Conservation (phyloP, 2,888 invertebrate species). For the Ormyrus pomaceus region DNA sequence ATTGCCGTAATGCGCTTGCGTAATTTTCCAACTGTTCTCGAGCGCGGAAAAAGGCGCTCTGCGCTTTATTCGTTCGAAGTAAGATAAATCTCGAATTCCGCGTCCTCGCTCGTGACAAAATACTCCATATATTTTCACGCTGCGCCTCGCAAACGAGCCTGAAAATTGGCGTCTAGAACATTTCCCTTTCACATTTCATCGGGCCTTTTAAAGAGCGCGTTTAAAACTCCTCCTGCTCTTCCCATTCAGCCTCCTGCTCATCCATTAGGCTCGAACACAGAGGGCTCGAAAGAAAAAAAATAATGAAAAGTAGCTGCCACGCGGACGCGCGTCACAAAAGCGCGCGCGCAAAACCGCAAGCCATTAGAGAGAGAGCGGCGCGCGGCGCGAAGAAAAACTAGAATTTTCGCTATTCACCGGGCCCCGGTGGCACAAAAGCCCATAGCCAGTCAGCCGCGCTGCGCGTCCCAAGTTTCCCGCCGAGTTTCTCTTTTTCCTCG, state of each 20-base stretch:
- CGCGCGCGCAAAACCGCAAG: constrained; percentile 23
- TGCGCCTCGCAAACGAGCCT: background rate
- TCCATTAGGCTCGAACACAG: background rate
- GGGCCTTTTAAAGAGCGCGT: too few species aligned
- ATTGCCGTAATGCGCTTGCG: too few species aligned
- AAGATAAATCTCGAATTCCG: too few species aligned
- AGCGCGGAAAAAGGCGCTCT: background rate
- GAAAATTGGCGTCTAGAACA: too few species aligned
- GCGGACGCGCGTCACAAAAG: background rate
- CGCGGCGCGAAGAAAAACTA: constrained; percentile 25
- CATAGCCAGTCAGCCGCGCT: background rate
- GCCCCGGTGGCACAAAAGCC: background rate
- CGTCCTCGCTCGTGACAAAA: too few species aligned
- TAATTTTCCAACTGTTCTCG: too few species aligned
- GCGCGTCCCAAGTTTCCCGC: background rate
- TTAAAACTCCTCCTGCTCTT: background rate
- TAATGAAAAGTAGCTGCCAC: background rate
- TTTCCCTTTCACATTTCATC: background rate
- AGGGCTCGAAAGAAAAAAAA: constrained; percentile 24
- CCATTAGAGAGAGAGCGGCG: constrained; percentile 10
- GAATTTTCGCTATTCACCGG: constrained; percentile 45
- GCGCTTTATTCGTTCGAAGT: background rate
- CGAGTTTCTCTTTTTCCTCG: background rate
- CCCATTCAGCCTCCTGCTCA: background rate
- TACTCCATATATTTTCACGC: too few species aligned